Evolutionary conservation across 2,113 vertebrate genomes (phyloP), one percentile per base, ranked within the genome.

Genomic region (Podarcis cretensis): DNA sequence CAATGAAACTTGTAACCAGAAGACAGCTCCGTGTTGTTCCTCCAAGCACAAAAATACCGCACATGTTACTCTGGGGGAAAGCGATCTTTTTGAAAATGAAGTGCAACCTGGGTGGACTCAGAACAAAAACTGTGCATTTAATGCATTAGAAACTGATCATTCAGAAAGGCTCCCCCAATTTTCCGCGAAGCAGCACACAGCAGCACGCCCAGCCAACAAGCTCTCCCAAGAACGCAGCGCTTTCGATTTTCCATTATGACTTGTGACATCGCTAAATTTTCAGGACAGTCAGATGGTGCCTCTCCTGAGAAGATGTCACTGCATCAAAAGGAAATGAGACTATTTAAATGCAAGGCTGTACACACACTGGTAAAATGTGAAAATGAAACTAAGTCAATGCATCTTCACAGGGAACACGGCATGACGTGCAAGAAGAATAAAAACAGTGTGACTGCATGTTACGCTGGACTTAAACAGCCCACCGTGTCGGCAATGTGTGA

Each of bases 331-430:
- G 84, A 95, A 96, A 96, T 95, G 92, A 96, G 95, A 96, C 93
- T 87, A 96, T 96, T 95, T 96, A 95, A 96, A 95, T 96, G 95
- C 95, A 96, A 96, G 90, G 74, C 93, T 91, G 82, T 84, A 0
- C 0, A 73, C 89, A 88, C 76, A 35, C 89, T 82, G 77, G 85
- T 88, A 92, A 91, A 88, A 93, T 88, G 91, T 90, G 94, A 94
- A 95, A 95, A 94, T 93, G 94, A 90, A 96, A 94, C 94, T 40
- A 95, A 95, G 83, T 92, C 92, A 75, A 43, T 63, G 90, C 83
- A 94, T 92, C 84, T 92, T 94, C 93, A 92, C 81, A 75, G 95
- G 94, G 94, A 96, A 73, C 88, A 87, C 88, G 92, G 90, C 93
- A 93, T 87, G 88, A 90, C 89, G 88, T 83, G 85, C 91, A 88